Evolutionary conservation across 2,888 invertebrate species (phyloP).

Genomic region (Coelogynopora nodosa): DNA sequence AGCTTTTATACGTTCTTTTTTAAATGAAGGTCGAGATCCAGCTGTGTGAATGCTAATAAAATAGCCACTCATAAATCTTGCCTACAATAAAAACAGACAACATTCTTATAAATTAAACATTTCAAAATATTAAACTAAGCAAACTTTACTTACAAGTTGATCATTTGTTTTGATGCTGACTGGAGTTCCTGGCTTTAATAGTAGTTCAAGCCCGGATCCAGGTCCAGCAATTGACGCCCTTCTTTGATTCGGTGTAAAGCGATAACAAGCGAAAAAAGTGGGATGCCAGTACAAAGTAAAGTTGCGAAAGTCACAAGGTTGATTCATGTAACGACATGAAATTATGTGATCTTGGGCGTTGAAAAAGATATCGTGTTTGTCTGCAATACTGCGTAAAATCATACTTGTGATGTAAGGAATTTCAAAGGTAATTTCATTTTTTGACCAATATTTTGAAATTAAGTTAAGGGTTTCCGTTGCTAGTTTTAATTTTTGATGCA

Average conservation of each 20-base stretch:
- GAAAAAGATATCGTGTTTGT: background rate
- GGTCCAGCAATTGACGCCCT: background rate
- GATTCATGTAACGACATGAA: background rate
- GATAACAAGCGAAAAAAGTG: background rate
- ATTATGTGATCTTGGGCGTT: background rate
- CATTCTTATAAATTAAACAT: no score
- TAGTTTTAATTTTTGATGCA: background rate
- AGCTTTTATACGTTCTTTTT: background rate
- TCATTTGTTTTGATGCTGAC: background rate
- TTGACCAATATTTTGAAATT: background rate
- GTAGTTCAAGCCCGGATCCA: background rate
- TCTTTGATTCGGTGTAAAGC: background rate
- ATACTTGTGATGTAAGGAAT: background rate
- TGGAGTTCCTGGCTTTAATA: background rate
- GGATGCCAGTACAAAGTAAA: background rate
- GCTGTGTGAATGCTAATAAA: background rate
- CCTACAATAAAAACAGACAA: background rate
- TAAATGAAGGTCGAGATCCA: background rate
- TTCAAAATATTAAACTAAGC: no score
- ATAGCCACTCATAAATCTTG: background rate
- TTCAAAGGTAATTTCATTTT: background rate
- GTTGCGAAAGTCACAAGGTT: background rate
- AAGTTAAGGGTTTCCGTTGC: background rate
- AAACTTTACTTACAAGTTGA: background rate
- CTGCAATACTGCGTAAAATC: background rate